These are phyloP conservation scores for Nasua narica DNA, from an alignment of 2,797 vertebrate species.

Conservation along the genomic window DNA sequence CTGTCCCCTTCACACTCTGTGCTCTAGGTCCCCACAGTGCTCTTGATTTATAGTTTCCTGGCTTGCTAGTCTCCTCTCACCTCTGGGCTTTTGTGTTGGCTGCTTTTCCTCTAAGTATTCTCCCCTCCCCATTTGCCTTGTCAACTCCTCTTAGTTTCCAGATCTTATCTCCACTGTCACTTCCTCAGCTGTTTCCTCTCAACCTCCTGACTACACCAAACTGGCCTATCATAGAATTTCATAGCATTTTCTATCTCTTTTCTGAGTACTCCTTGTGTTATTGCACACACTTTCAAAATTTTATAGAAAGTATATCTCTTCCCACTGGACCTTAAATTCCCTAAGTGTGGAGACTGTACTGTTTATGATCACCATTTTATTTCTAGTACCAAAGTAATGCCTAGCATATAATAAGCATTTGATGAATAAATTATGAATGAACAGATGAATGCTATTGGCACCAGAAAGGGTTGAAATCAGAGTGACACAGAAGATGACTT, in stretches of 20 bases:
- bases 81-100: background rate
- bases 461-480: background rate
- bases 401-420: background rate
- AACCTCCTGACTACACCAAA: background rate
- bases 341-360: background rate
- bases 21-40: rapidly evolving
- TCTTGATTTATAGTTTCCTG: background rate
- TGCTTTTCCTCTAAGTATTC: background rate
- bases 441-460: background rate
- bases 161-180: background rate
- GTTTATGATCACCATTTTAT: background rate
- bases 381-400: background rate
- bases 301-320: background rate
- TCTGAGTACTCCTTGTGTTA: background rate
- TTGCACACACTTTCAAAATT: background rate
- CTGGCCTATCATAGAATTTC: background rate
- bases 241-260: background rate
- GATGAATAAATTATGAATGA: slow-evolving; percentile 4
- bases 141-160: background rate
- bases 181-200: background rate
- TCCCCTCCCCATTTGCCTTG: background rate
- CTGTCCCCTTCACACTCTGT: rapidly evolving
- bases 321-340: background rate
- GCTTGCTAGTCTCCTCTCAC: background rate
- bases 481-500: background rate